phyloP scores from a whole-genome alignment of 2,113 vertebrate genomes.

The Meriones unguiculatus region DNA sequence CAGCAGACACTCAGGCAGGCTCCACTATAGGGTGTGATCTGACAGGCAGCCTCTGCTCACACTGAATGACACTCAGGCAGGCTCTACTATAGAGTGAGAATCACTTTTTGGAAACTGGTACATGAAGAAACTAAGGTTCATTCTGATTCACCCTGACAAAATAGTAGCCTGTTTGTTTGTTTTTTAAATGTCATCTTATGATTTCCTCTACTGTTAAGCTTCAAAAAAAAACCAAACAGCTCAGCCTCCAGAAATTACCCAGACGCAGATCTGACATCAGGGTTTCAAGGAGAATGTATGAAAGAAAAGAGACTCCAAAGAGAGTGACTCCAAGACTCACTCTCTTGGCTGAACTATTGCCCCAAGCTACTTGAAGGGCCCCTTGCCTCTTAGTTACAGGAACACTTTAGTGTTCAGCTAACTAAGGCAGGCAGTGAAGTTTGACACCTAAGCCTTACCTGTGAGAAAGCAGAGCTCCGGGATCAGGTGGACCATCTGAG shows the following conservation, averaged over 20 bases:
- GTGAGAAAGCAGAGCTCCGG: slow-evolving; percentile 86
- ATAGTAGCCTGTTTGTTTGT: not conserved
- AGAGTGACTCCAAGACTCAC: not conserved
- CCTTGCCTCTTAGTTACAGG: not conserved
- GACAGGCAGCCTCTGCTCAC: not conserved
- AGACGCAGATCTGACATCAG: not conserved
- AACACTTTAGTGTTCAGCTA: not conserved
- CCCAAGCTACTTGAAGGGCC: not conserved
- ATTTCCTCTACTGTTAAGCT: not conserved
- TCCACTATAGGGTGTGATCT: not conserved
- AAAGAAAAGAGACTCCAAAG: not conserved
- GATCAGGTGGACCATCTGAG: slow-evolving; percentile 81
- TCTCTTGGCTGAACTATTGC: not conserved
- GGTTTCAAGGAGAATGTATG: not conserved
- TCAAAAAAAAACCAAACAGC: not conserved
- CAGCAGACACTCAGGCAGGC: not conserved
- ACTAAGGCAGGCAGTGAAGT: not conserved
- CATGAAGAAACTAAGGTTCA: not conserved
- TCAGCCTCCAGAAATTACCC: not conserved
- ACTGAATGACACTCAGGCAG: no score
- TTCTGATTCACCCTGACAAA: not conserved
- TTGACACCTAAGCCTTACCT: slow-evolving; percentile 71
- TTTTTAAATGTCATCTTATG: rapidly evolving
- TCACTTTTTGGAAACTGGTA: not conserved
- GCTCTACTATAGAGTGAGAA: not conserved